Conservation (phyloP, 2,797 vertebrate genomes). For the Neoniphon sammara region DNA sequence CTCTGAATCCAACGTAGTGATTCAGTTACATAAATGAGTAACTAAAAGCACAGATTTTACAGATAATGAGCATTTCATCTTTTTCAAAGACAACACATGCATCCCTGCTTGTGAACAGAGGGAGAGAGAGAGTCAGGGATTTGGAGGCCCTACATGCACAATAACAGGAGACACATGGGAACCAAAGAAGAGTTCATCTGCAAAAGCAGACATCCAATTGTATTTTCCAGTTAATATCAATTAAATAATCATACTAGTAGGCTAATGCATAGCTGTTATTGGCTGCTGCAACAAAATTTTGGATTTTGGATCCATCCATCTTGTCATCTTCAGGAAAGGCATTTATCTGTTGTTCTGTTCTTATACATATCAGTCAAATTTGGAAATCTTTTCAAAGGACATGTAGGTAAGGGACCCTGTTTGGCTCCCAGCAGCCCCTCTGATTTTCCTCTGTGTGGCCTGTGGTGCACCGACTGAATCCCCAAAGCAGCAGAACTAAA, state of each 20-base stretch:
- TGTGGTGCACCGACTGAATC: constrained; percentile 79
- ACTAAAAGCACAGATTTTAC: constrained; percentile 16
- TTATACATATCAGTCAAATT: constrained; percentile 24
- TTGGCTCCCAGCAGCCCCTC: constrained; percentile 12
- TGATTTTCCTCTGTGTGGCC: constrained; percentile 72
- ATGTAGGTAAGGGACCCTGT: constrained; percentile 5
- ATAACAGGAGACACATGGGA: neutral
- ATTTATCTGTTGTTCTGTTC: no score
- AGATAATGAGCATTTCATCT: constrained; percentile 13
- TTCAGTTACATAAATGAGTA: constrained; percentile 38
- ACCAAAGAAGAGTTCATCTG: no score
- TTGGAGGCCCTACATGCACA: no score
- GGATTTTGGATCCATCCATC: no score
- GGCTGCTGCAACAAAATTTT: no score
- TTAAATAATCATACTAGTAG: no score
- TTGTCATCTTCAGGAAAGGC: no score
- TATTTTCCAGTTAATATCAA: no score
- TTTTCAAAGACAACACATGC: constrained; percentile 36
- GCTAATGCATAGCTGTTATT: no score
- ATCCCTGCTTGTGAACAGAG: constrained; percentile 8
- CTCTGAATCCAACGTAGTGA: constrained; percentile 46
- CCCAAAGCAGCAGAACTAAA: constrained; percentile 78
- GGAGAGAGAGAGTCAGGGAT: neutral
- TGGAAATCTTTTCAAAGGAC: constrained; percentile 21
- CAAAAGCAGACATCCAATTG: no score